Conservation (phyloP, 2,113 vertebrate genomes). For the Pteronura brasiliensis region DNA sequence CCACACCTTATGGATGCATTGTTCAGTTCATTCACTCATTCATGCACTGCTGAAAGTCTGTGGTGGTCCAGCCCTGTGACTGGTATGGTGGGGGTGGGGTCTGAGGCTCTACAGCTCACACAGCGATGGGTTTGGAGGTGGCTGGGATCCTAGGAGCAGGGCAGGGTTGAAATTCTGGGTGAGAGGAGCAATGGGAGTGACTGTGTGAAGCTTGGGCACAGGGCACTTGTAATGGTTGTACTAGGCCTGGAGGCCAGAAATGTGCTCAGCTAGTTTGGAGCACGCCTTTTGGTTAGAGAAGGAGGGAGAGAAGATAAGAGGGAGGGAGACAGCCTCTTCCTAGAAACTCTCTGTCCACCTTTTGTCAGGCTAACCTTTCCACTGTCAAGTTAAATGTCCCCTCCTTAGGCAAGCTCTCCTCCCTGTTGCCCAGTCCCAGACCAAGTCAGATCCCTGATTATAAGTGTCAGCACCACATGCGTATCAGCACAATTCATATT, state of each 20-base stretch:
- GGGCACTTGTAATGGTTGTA: not conserved
- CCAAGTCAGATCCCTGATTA: not conserved
- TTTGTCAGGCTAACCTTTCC: not conserved
- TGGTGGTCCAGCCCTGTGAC: not conserved
- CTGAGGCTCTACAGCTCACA: not conserved
- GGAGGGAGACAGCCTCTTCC: not conserved
- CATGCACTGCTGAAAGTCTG: not conserved
- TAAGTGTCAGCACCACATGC: not conserved
- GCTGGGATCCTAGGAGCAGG: too few relatives aligned
- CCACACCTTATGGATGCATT: not conserved
- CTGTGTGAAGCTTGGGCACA: not conserved
- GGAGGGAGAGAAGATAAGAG: not conserved
- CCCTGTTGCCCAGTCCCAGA: not conserved
- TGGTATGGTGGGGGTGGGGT: not conserved
- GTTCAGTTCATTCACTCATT: not conserved
- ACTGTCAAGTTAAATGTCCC: not conserved
- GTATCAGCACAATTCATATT: not conserved
- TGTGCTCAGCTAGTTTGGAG: not conserved
- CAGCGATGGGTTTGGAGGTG: not conserved
- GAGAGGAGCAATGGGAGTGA: not conserved
- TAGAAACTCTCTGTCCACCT: not conserved
- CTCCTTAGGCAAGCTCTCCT: not conserved
- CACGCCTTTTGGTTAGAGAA: not conserved
- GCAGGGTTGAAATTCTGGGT: not conserved
- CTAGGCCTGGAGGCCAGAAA: not conserved